Evolutionary conservation across 2,888 invertebrate genomes (phyloP).

Genomic region (Argyresthia goedartella): DNA sequence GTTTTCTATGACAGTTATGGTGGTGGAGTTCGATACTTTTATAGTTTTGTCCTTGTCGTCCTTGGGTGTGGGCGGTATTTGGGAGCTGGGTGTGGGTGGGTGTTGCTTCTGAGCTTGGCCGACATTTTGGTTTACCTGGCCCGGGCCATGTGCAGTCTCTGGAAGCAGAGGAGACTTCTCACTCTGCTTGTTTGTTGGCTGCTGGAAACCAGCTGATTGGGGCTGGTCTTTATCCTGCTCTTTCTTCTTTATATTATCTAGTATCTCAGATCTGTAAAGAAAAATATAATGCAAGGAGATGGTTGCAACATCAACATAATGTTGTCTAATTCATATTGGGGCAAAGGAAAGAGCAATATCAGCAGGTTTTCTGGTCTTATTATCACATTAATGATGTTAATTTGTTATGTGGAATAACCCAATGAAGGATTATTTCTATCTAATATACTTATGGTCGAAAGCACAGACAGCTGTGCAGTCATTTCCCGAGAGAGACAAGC

Average conservation of each 20-base stretch:
- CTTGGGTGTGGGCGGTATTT: constrained; percentile 33
- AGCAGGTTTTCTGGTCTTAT: no score
- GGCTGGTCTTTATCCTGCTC: constrained; percentile 51
- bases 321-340: no score
- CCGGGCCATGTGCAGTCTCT: constrained; percentile 33
- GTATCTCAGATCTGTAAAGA: constrained; percentile 71
- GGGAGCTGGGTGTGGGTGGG: constrained; percentile 38
- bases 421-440: no score
- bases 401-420: no score
- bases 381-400: no score
- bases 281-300: no score
- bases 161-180: constrained; percentile 36
- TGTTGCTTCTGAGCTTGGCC: constrained; percentile 41
- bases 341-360: no score
- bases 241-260: constrained; percentile 70
- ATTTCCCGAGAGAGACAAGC: no score
- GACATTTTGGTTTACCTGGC: constrained; percentile 49
- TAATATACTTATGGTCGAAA: no score
- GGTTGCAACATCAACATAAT: no score
- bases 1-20: constrained; percentile 58
- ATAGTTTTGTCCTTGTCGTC: constrained; percentile 57
- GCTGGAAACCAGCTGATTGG: constrained; percentile 38
- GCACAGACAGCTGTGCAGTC: no score
- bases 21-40: constrained; percentile 58
- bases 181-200: constrained; percentile 22